These are phyloP conservation scores for Varanus komodoensis DNA, from an alignment of 2,113 vertebrate genomes.

Conservation along the genomic window DNA sequence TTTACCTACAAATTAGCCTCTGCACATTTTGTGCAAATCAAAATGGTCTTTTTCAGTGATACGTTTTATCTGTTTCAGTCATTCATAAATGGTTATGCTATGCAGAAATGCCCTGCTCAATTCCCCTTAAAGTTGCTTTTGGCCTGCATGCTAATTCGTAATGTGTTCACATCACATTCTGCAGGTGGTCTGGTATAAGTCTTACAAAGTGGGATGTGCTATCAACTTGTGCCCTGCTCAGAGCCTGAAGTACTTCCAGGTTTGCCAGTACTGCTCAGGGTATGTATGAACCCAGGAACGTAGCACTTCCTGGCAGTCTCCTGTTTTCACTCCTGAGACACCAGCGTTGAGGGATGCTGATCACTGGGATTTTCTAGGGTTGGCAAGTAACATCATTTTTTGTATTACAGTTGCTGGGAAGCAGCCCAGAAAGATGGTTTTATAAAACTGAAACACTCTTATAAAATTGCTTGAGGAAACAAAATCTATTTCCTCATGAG, in stretches of 20 bases:
- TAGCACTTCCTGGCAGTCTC: not conserved
- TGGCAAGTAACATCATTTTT: not conserved
- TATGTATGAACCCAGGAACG: not conserved
- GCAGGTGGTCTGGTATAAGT: not conserved
- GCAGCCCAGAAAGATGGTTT: too few relatives aligned
- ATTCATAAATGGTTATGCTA: not conserved
- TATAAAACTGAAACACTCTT: too few relatives aligned
- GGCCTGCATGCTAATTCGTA: not conserved
- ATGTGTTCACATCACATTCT: not conserved
- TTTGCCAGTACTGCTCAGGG: not conserved
- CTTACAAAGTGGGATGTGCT: not conserved
- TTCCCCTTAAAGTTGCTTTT: too few relatives aligned
- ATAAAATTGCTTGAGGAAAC: not conserved
- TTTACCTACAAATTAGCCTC: too few relatives aligned
- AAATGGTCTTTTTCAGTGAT: too few relatives aligned
- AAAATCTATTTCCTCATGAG: not conserved
- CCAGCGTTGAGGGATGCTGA: not conserved
- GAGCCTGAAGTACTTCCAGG: not conserved
- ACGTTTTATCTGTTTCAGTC: too few relatives aligned
- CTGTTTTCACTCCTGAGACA: not conserved
- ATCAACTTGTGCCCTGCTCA: not conserved
- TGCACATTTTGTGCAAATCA: too few relatives aligned
- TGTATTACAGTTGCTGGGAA: too few relatives aligned
- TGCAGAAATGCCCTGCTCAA: not conserved
- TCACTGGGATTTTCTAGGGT: not conserved